Base-by-base conservation (phyloP, 2,888 invertebrate species). In the Allacma fusca region DNA sequence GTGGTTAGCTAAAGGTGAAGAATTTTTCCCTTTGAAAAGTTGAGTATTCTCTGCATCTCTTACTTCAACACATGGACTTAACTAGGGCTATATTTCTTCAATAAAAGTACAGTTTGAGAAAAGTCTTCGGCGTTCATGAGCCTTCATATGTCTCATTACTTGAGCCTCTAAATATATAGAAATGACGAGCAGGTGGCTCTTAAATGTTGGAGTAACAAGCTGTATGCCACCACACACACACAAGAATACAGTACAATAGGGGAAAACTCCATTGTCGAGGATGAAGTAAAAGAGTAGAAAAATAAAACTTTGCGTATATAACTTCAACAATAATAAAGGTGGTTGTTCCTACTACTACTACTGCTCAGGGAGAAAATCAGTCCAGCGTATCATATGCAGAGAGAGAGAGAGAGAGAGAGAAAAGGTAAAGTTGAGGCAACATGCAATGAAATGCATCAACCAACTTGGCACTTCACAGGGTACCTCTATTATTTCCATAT, bases 341-440 rank as follows among this genome's bases (percentile, higher is more conserved):
- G 16, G 2, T 13, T 50, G 50, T 16, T 50, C 1, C 16, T 50
- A 40, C n/a, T n/a, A n/a, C n/a, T n/a, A n/a, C 34, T 9, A 34
- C 34, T 7, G 34, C 34, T 34, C 34, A 57, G 71, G 44, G 67
- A 74, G 65, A 74, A 74, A 74, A 50, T 74, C 74, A 74, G 65
- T 73, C 65, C 74, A 74, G 65, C 74, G 74, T 74, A 64, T 74
- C 64, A 65, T 44, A 23, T 62, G 28, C 12, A 19, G 1, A 29
- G 21, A 57, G n/a, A 23, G 65, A 65, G 9, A 28, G 28, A 13
- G 65, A 65, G 21, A 28, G 34, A 67, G 67, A 67, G 34, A 34
- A 29, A 67, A 21, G 24, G 62, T 4, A 24, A 62, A 62, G 62
- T 21, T 24, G 62, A 62, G 24, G 26, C 62, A 12, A 24, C 50